Conservation (phyloP, 1,140 invertebrate genomes). For the Drosophila sucinea region DNA sequence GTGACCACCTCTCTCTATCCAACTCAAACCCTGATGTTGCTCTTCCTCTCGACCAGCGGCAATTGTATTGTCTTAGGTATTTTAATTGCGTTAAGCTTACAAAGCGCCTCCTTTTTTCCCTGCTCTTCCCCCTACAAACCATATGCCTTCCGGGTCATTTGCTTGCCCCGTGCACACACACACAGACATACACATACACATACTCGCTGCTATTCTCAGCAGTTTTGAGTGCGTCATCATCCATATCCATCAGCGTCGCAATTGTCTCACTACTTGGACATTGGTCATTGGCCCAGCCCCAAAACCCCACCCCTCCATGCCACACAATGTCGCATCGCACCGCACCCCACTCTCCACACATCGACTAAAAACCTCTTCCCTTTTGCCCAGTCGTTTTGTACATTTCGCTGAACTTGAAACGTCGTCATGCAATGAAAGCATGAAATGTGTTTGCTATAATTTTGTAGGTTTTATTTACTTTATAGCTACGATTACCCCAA, state of each 20-base stretch:
- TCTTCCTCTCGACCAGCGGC: background rate
- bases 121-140: background rate
- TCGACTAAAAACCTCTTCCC: constrained; percentile 2
- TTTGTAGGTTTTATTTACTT: constrained; percentile 48
- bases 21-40: background rate
- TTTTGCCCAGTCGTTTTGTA: constrained; percentile 12
- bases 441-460: constrained; percentile 44
- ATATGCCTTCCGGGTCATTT: constrained; percentile 39
- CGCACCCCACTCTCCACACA: background rate
- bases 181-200: background rate
- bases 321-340: background rate
- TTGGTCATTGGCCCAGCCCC: constrained; percentile 45
- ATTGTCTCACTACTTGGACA: constrained; percentile 41
- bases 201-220: constrained; percentile 32
- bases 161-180: constrained; percentile 20
- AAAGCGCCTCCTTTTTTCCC: background rate
- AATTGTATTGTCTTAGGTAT: constrained; percentile 16
- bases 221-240: constrained; percentile 56
- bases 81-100: constrained; percentile 45
- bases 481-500: constrained; percentile 4
- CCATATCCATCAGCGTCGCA: constrained; percentile 38
- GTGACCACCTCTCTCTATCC: background rate
- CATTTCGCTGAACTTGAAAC: constrained; percentile 57
- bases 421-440: constrained; percentile 55
- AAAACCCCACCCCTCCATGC: background rate